Percentiles rank a stretch among this genome's conserved stretches.
Evolutionary conservation across 2,888 invertebrate genomes (phyloP).

Genomic region (Eulithis testata): DNA sequence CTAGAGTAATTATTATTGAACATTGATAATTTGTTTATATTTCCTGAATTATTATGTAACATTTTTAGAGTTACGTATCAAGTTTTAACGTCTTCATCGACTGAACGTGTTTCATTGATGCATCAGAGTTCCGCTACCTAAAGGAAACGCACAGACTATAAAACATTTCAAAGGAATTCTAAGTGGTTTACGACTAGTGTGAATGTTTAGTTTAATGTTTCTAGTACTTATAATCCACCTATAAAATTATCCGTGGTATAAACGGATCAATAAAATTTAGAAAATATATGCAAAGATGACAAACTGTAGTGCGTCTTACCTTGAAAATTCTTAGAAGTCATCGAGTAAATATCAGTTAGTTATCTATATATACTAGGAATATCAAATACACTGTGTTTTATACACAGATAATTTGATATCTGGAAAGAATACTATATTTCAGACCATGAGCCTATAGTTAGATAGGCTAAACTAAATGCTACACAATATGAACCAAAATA

Average conservation of each 20-base stretch:
- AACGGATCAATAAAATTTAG: slow-evolving; percentile 11
- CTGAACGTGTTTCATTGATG: slow-evolving; percentile 19
- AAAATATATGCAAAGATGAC: background rate
- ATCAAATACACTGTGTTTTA: no score
- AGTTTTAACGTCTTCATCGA: slow-evolving; percentile 30
- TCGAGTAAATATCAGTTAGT: no score
- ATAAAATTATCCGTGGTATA: slow-evolving; percentile 17
- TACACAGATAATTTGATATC: no score
- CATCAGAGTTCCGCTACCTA: slow-evolving; percentile 17
- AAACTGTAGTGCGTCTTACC: no score
- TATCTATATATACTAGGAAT: no score
- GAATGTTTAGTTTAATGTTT: slow-evolving; percentile 37
- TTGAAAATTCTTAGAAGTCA: no score
- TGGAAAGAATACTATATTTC: no score
- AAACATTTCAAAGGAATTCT: slow-evolving; percentile 42
- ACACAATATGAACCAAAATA: no score
- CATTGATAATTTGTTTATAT: background rate
- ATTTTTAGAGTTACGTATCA: slow-evolving; percentile 3
- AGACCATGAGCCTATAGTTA: no score
- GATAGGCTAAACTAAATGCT: no score
- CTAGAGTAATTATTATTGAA: no score
- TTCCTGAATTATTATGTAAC: background rate
- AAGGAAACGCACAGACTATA: slow-evolving; percentile 33
- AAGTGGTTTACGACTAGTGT: slow-evolving; percentile 40
- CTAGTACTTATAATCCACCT: slow-evolving; percentile 16